Base-by-base conservation (phyloP, 2,888 invertebrate species). In the Drosophila melanocephala region DNA sequence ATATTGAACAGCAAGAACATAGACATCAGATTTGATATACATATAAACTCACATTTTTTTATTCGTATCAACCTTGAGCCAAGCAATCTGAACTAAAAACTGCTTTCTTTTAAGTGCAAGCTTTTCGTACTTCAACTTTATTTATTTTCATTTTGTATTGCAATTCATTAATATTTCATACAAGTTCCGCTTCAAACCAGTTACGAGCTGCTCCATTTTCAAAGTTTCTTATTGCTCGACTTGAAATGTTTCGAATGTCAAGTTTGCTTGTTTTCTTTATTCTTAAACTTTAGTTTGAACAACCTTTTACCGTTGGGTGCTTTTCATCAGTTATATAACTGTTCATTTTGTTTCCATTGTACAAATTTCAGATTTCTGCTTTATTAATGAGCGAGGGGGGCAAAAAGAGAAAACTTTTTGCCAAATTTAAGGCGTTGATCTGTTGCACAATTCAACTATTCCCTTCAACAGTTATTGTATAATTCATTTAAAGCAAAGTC, bases 401-500 rank as follows among this genome's bases (percentile, higher is more conserved):
- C 55, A 59, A 42, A 62, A 39, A 55, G 37, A 37, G 56, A 57
- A 62, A 73, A 57, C 59, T 71, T 65, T 68, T 50, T 28, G 42
- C 5, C 28, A 28, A 59, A 68, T 57, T 64, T 55, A 19, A 56
- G 52, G 32, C 33, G 72, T 58, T 70, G 51, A 70, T 22, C 44
- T 52, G 62, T 72, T 71, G 30, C 28, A 32, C 53, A 61, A 56
- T 53, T 59, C 57, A 37, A 37, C 35, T 61, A 68, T 53, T 19
- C 10, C 16, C 10, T 51, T 56, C 62, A 73, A 70, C 66, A 67
- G 56, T 72, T 75, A 44, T 72, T 69, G 64, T 42, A 19, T 75
- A 76, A 80, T 60, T 64, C 74, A 52, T 71, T 70, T 62, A 63
- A 72, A 66, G 52, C 70, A 62, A 63, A 80, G 69, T 67, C 69